phyloP scores from a whole-genome alignment of 1,140 invertebrate genomes.

The Euborellia annulipes region DNA sequence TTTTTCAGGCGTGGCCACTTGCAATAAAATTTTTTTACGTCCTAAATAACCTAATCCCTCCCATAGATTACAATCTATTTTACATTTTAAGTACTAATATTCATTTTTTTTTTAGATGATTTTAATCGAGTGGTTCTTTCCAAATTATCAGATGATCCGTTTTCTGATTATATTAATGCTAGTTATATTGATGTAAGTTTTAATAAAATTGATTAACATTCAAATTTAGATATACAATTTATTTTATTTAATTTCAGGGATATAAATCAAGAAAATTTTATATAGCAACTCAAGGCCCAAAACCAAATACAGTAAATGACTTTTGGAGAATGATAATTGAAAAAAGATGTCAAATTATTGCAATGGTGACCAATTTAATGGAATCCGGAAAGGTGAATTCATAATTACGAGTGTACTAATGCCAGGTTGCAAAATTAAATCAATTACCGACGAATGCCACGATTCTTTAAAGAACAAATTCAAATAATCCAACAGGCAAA shows the following conservation, averaged over 20 bases:
- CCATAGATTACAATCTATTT: no score
- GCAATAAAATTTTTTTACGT: no score
- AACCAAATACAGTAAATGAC: slow-evolving; percentile 29
- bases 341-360: slow-evolving; percentile 31
- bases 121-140: slow-evolving; percentile 49
- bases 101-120: slow-evolving; percentile 34
- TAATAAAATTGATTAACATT: not conserved
- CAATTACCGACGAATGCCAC: no score
- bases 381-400: slow-evolving; percentile 31
- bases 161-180: slow-evolving; percentile 51
- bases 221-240: no score
- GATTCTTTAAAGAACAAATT: no score
- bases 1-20: no score
- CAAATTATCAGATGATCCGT: slow-evolving; percentile 34
- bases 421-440: no score
- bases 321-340: slow-evolving; percentile 42
- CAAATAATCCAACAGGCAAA: no score
- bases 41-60: no score
- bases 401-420: not conserved
- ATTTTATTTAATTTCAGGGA: slow-evolving; percentile 28
- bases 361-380: slow-evolving; percentile 35
- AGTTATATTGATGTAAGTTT: slow-evolving; percentile 29
- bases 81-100: no score
- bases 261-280: slow-evolving; percentile 36
- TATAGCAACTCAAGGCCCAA: slow-evolving; percentile 38